Conservation (phyloP, 1,140 invertebrate genomes). For the Drosophila neocordata region DNA sequence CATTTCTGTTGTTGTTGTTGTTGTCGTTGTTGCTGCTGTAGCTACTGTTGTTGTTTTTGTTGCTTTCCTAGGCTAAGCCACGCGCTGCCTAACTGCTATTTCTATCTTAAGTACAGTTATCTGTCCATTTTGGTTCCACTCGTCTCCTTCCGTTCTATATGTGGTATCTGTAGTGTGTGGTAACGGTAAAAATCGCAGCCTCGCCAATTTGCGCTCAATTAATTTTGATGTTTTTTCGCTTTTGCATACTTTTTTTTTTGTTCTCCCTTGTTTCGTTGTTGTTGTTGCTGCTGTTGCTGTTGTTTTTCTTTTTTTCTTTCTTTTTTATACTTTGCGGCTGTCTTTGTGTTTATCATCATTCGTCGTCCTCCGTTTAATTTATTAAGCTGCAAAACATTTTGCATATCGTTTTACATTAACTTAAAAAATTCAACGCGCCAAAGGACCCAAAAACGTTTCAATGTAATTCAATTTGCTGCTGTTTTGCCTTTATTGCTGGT, state of each 20-base stretch:
- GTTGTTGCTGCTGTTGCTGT: not conserved
- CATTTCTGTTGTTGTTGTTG: constrained; percentile 19
- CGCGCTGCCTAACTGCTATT: constrained; percentile 33
- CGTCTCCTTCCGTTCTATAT: constrained; percentile 1
- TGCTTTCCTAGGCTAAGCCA: constrained; percentile 33
- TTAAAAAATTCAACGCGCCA: constrained; percentile 31
- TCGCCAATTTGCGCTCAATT: constrained; percentile 77
- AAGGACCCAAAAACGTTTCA: constrained; percentile 16
- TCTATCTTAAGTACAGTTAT: constrained; percentile 40
- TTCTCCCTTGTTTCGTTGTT: not conserved
- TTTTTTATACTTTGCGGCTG: constrained; percentile 40
- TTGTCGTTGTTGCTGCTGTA: constrained; percentile 10
- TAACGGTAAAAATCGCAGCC: constrained; percentile 54
- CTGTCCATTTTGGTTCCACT: not conserved
- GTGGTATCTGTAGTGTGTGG: constrained; percentile 26
- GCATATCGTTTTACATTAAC: constrained; percentile 45
- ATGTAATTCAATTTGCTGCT: constrained; percentile 57
- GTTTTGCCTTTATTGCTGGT: constrained; percentile 13
- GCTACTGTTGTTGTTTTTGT: not conserved
- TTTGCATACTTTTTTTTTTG: not conserved
- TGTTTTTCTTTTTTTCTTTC: constrained; percentile 19
- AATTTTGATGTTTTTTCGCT: constrained; percentile 60
- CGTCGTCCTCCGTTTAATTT: constrained; percentile 50
- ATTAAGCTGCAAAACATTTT: constrained; percentile 59
- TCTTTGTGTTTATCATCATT: constrained; percentile 55